A percentile compares a stretch with the other conserved stretches of the same genome.
Evolutionary conservation across 2,113 vertebrate species (phyloP).

Genomic region (Phyllopteryx taeniolatus): DNA sequence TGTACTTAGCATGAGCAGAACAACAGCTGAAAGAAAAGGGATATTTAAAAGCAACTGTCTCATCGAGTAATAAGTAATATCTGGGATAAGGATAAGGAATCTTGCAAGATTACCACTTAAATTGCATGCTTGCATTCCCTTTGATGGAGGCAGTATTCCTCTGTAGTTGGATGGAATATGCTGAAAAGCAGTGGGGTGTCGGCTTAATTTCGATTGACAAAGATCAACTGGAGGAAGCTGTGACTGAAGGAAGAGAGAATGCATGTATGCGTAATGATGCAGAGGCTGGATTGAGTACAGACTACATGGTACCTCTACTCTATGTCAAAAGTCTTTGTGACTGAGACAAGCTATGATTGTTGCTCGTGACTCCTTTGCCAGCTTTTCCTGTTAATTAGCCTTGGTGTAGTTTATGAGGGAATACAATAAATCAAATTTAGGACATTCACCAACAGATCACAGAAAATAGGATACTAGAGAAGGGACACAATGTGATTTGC

Average conservation of each 20-base stretch:
- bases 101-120: conserved; percentile 1
- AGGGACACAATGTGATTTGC: conserved; percentile 32
- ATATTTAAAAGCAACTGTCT: not conserved
- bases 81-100: not conserved
- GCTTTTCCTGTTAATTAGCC: conserved; percentile 43
- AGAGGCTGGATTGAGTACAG: not conserved
- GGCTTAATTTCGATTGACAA: conserved; percentile 31
- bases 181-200: conserved; percentile 21
- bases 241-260: conserved; percentile 11
- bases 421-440: conserved; percentile 50
- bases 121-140: conserved; percentile 14
- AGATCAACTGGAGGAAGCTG: conserved; percentile 38
- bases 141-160: conserved; percentile 27
- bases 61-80: not conserved
- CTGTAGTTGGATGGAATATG: conserved; percentile 13
- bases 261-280: not conserved
- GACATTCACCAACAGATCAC: conserved; percentile 41
- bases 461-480: conserved; percentile 43
- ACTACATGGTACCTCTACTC: conserved; percentile 27
- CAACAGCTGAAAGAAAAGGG: not conserved
- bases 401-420: conserved; percentile 37
- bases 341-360: conserved; percentile 45
- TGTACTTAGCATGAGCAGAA: not conserved
- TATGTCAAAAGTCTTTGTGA: conserved; percentile 48
- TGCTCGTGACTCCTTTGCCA: conserved; percentile 15